Percentiles rank a stretch among this genome's conserved stretches.
Evolutionary conservation across 2,888 invertebrate genomes (phyloP).

Genomic region (Parnassius orleans): DNA sequence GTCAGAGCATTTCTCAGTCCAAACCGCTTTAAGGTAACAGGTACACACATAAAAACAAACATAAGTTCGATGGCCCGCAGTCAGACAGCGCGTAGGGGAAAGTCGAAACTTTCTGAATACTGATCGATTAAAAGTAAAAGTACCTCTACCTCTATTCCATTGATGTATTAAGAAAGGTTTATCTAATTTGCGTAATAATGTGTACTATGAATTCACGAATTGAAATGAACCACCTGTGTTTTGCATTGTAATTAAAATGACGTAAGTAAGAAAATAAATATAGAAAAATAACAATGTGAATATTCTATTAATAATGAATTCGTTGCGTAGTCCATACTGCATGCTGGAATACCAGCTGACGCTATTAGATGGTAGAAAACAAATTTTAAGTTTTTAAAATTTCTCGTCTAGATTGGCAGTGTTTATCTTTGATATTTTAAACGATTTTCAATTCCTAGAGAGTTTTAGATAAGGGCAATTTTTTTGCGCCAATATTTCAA

Average conservation of each 20-base stretch:
- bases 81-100: constrained; percentile 45
- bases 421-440: too few species aligned
- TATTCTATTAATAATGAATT: too few species aligned
- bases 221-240: constrained; percentile 27
- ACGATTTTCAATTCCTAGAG: too few species aligned
- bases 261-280: constrained; percentile 25
- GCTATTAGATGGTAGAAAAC: too few species aligned
- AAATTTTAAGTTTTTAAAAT: too few species aligned
- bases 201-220: constrained; percentile 39
- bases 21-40: constrained; percentile 12
- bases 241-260: constrained; percentile 32
- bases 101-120: constrained; percentile 68
- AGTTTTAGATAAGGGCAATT: too few species aligned
- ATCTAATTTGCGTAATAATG: constrained; percentile 51
- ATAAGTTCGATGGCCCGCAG: constrained; percentile 38
- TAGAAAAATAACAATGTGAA: too few species aligned
- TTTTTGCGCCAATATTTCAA: too few species aligned
- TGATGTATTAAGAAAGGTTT: constrained; percentile 42
- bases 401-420: too few species aligned
- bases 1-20: neutral
- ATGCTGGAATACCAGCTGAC: too few species aligned
- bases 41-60: constrained; percentile 35
- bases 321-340: too few species aligned
- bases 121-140: constrained; percentile 74
- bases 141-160: constrained; percentile 39